Conservation (phyloP, 2,797 vertebrate species). For the Gymnoscopelus braueri region DNA sequence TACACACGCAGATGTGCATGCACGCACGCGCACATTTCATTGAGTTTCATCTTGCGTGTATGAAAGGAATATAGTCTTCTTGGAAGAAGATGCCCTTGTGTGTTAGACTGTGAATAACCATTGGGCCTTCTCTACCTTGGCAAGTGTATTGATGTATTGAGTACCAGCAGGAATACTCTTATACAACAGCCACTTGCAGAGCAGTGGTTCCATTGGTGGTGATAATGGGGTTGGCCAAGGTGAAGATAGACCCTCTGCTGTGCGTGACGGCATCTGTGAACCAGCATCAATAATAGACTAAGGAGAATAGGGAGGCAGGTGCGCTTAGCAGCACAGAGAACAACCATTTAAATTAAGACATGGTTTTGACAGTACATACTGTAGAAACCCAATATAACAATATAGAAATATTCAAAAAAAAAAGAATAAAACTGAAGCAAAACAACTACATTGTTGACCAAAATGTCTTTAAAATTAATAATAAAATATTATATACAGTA, state of each 20-base stretch:
- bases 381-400: conserved; percentile 3
- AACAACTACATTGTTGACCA: no score
- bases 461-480: no score
- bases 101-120: conserved; percentile 46
- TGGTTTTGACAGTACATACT: neutral
- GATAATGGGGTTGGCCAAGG: conserved; percentile 10
- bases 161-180: conserved; percentile 27
- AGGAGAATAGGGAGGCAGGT: conserved; percentile 22
- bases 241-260: conserved; percentile 25
- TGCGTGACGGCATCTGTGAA: conserved; percentile 29
- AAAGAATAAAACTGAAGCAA: neutral
- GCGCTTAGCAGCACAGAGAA: conserved; percentile 1
- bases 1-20: no score
- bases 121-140: conserved; percentile 33
- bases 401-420: neutral
- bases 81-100: conserved; percentile 27
- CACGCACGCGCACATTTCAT: conserved; percentile 2
- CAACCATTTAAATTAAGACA: conserved; percentile 14
- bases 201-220: conserved; percentile 14
- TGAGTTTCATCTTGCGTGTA: conserved; percentile 28
- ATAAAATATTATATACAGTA: no score
- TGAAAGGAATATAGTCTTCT: conserved; percentile 32
- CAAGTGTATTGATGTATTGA: conserved; percentile 33
- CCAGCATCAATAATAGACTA: conserved; percentile 36
- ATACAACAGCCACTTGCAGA: conserved; percentile 30